phyloP scores from a whole-genome alignment of 23 tunicate genomes.

The Phallusia fumigata region DNA sequence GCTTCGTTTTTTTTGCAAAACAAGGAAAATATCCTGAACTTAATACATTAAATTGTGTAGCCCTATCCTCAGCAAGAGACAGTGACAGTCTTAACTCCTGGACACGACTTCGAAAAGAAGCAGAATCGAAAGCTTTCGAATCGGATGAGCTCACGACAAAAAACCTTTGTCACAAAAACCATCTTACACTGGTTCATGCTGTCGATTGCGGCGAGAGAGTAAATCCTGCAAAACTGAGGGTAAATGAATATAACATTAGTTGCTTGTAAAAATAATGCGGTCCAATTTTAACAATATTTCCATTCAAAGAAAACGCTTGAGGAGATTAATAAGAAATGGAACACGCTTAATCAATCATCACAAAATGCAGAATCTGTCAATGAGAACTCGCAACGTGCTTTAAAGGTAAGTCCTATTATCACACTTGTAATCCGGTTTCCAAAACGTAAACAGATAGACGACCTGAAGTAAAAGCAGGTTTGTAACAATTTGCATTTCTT shows the following conservation, averaged over 20 bases:
- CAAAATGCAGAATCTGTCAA: conserved; percentile 10
- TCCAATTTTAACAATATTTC: background rate
- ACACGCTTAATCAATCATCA: background rate
- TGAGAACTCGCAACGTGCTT: conserved; percentile 5
- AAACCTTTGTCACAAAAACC: conserved; percentile 8
- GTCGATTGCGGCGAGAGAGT: background rate
- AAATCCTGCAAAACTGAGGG: background rate
- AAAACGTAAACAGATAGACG: background rate
- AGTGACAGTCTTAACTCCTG: background rate
- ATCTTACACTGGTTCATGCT: background rate
- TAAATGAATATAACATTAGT: background rate
- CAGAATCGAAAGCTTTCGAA: background rate
- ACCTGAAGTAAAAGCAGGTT: background rate
- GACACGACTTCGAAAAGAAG: background rate
- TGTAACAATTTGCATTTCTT: background rate
- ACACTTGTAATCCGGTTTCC: background rate
- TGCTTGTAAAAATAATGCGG: no score
- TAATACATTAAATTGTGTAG: no score
- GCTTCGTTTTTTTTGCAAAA: no score
- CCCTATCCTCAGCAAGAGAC: background rate
- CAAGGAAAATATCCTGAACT: no score
- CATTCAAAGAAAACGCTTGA: background rate
- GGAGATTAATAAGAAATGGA: conserved; percentile 7
- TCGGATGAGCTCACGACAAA: background rate
- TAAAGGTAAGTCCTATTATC: conserved; percentile 1